Evolutionary conservation across 2,888 invertebrate species (phyloP), one percentile per base, ranked within the genome.

Genomic region (Spisula solida): DNA sequence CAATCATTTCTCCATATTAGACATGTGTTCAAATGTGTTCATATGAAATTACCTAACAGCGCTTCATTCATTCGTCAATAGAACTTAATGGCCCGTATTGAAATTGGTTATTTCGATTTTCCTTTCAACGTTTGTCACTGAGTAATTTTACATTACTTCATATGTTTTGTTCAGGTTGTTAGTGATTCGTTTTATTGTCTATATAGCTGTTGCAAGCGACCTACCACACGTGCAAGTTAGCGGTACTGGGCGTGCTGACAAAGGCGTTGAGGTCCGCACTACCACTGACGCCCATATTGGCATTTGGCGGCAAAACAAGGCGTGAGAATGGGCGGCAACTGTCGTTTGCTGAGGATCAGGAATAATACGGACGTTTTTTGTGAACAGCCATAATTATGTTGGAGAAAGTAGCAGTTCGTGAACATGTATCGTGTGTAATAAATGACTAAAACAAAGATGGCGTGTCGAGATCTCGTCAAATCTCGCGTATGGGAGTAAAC

Each of bases 401-500:
- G 60, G 31, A 48, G 20, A 88, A 88, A 31, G 80, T 82, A 86
- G 78, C 86, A 79, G 86, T 86, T 86, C 83, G 86, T 16, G 82
- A 66, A 60, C 80, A 78, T 16, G 80, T 78, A 81, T 60, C 81
- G 66, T 82, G 80, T 88, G 85, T 88, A 85, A 88, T 88, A 85
- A 88, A 85, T 82, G 81, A 87, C 51, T 83, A 60, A 87, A 79
- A 87, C 82, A 87, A 87, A 87, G 79, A 87, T 87, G 87, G 87
- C 80, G 87, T 87, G 87, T 82, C 82, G 29, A 41, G 82, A 78
- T 87, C 82, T 82, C 87, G 87, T 79, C 78, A 82, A 70, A 75
- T 89, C 82, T 89, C 86, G 79, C 56, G 78, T 88, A 66, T 47
- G 81, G 90, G 90, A 75, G 90, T 85, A 56, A 31, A 75, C 70